Conservation (phyloP, 2,797 vertebrate species). For the Takifugu rubripes region DNA sequence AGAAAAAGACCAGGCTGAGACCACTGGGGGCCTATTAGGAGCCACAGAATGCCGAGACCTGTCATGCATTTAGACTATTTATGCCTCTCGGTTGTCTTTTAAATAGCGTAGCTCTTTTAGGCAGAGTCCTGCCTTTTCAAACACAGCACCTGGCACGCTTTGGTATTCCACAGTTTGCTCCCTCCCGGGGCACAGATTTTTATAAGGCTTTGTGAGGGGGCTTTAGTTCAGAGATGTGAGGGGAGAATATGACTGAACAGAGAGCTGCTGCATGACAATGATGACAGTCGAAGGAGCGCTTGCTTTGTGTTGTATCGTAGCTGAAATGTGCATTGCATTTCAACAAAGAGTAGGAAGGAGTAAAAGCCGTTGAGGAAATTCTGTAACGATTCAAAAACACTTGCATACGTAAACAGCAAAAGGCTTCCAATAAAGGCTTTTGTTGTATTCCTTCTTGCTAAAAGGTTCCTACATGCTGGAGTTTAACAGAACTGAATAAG, state of each 20-base stretch:
- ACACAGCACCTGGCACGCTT: slow-evolving; percentile 54
- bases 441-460: no score
- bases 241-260: slow-evolving; percentile 48
- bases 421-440: no score
- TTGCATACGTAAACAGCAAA: not conserved
- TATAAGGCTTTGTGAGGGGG: slow-evolving; percentile 57
- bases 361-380: slow-evolving; percentile 10
- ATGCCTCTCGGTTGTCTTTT: slow-evolving; percentile 70
- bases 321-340: slow-evolving; percentile 32
- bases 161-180: slow-evolving; percentile 58
- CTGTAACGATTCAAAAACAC: slow-evolving; percentile 2
- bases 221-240: slow-evolving; percentile 61
- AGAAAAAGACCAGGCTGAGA: slow-evolving; percentile 50
- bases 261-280: slow-evolving; percentile 63
- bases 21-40: slow-evolving; percentile 74
- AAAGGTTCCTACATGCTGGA: no score
- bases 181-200: slow-evolving; percentile 57
- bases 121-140: slow-evolving; percentile 53
- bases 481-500: no score
- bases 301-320: slow-evolving; percentile 39
- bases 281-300: slow-evolving; percentile 44
- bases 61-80: slow-evolving; percentile 68
- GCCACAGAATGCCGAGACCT: slow-evolving; percentile 67
- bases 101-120: slow-evolving; percentile 72
- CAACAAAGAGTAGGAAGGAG: slow-evolving; percentile 12